A percentile compares a stretch with the other conserved stretches of the same genome.
Evolutionary conservation across 2,113 vertebrate species (phyloP).

Genomic region (Psophia crepitans): DNA sequence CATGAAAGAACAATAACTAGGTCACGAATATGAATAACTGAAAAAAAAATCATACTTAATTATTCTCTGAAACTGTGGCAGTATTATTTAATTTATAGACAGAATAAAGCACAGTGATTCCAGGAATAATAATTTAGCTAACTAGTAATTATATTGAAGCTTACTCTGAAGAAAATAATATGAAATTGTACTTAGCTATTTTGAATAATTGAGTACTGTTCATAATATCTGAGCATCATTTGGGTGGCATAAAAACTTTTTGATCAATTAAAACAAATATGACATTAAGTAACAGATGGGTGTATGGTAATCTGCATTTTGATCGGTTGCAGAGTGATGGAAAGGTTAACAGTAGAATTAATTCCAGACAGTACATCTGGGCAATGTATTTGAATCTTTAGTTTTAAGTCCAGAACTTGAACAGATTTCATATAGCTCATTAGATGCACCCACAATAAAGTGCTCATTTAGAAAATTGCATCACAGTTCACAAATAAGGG

Average conservation of each 20-base stretch:
- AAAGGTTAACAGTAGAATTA: not conserved
- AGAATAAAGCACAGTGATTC: not conserved
- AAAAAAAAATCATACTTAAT: not conserved
- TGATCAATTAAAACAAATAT: not conserved
- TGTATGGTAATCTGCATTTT: not conserved
- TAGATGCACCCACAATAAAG: not conserved
- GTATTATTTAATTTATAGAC: not conserved
- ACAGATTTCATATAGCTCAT: not conserved
- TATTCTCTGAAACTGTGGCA: not conserved
- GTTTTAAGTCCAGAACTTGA: not conserved
- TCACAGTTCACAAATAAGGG: not conserved
- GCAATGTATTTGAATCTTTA: not conserved
- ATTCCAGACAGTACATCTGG: not conserved
- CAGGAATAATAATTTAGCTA: not conserved
- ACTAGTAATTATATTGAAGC: not conserved
- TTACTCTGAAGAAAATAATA: not conserved
- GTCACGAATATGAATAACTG: not conserved
- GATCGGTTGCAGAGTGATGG: not conserved
- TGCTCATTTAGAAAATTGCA: not conserved
- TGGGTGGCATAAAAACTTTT: not conserved
- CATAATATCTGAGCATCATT: not conserved
- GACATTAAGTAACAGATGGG: not conserved
- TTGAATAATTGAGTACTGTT: not conserved
- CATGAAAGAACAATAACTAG: not conserved
- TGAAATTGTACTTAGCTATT: not conserved